phyloP scores from a whole-genome alignment of 1,140 invertebrate species.

The Aporrectodea caliginosa region DNA sequence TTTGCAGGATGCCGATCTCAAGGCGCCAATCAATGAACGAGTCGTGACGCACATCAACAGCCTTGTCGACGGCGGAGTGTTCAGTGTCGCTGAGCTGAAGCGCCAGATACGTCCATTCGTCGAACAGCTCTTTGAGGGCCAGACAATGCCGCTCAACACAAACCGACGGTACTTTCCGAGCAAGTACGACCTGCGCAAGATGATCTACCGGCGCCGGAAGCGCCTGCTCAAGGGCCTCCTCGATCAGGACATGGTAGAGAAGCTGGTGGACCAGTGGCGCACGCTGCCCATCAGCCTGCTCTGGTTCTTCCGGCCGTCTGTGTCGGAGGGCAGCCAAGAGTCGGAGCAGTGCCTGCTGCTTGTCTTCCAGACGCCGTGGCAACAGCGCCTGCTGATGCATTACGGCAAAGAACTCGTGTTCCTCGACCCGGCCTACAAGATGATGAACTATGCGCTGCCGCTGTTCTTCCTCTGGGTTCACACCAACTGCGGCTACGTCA shows the following conservation, averaged over 20 bases:
- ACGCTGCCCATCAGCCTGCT: neutral
- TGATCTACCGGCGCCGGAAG: neutral
- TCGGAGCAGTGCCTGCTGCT: slow-evolving; percentile 24
- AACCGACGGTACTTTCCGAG: neutral
- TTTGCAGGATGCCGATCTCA: slow-evolving; percentile 4
- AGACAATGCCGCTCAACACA: neutral
- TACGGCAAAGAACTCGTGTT: slow-evolving; percentile 34
- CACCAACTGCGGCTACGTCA: slow-evolving; percentile 35
- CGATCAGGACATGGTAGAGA: neutral
- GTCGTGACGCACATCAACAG: slow-evolving; percentile 8
- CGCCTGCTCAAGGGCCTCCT: neutral
- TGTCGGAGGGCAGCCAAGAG: neutral
- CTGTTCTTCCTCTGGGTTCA: slow-evolving; percentile 36
- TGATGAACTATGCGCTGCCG: slow-evolving; percentile 36
- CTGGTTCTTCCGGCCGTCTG: neutral
- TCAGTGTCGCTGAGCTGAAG: slow-evolving; percentile 6
- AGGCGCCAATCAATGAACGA: slow-evolving; percentile 6
- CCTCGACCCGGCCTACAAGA: slow-evolving; percentile 38
- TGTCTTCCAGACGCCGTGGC: slow-evolving; percentile 34
- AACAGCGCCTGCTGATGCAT: slow-evolving; percentile 23
- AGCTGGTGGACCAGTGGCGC: neutral
- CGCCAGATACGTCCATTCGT: neutral
- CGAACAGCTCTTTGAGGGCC: neutral
- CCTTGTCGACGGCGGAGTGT: slow-evolving; percentile 1
- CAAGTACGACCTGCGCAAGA: neutral